phyloP scores from a whole-genome alignment of 2,797 vertebrate genomes.

The Aulostomus chinensis region DNA sequence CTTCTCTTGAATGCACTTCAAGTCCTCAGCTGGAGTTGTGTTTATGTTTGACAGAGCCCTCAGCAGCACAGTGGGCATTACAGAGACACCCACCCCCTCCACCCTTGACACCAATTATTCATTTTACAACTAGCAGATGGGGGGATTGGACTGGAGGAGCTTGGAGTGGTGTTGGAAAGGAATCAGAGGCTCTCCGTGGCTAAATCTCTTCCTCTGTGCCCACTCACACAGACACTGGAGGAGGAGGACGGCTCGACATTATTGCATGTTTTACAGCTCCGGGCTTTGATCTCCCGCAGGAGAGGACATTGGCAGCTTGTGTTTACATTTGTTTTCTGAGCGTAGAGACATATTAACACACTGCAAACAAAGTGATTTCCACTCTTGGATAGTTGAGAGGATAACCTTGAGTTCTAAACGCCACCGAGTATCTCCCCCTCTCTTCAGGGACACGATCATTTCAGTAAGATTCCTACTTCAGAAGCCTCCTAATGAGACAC shows the following conservation, averaged over 20 bases:
- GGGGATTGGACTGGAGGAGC: constrained; percentile 39
- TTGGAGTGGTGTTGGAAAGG: constrained; percentile 41
- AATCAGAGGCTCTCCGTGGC: constrained; percentile 51
- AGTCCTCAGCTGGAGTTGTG: constrained; percentile 12
- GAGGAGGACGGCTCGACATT: constrained; percentile 42
- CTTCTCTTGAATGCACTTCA: constrained; percentile 10
- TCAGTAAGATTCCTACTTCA: too few relatives aligned
- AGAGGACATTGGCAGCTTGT: constrained; percentile 21
- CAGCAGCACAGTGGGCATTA: constrained; percentile 30
- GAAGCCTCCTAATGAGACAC: too few relatives aligned
- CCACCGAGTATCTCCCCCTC: too few relatives aligned
- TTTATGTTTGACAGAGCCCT: constrained; percentile 29
- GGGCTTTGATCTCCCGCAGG: constrained; percentile 21
- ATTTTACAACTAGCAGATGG: constrained; percentile 56
- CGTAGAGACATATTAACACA: constrained; percentile 6
- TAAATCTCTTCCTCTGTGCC: constrained; percentile 38
- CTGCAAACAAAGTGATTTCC: constrained; percentile 16
- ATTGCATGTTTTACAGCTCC: constrained; percentile 38
- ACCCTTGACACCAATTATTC: constrained; percentile 60
- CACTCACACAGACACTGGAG: constrained; percentile 22
- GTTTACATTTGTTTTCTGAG: constrained; percentile 22
- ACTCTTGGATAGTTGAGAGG: too few relatives aligned
- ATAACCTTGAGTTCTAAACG: constrained; percentile 1
- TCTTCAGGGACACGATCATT: too few relatives aligned
- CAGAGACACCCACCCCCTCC: too few relatives aligned